Evolutionary conservation across 1,140 invertebrate genomes (phyloP).

Genomic region (Penaeus indicus): DNA sequence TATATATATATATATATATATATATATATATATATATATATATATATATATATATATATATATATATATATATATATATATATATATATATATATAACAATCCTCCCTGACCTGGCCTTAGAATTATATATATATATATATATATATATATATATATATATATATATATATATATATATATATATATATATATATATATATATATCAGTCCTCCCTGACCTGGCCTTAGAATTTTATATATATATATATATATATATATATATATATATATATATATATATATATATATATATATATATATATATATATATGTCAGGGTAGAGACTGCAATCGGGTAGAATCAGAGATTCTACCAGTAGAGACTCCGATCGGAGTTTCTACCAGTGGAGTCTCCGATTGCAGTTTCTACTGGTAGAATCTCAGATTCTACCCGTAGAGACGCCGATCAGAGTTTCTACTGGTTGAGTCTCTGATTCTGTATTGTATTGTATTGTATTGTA

Average conservation of each 20-base stretch:
- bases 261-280: background rate
- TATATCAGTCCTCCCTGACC: no score
- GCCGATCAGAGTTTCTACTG: no score
- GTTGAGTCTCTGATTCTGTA: no score
- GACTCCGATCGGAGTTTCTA: no score
- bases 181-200: background rate
- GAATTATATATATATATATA: constrained; percentile 35
- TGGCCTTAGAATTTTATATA: no score
- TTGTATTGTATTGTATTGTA: no score
- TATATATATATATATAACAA: constrained; percentile 20
- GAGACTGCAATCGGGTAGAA: no score
- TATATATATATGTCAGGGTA: constrained; percentile 6
- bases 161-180: constrained; percentile 36
- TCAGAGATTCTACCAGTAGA: no score
- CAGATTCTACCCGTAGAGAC: no score
- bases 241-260: background rate
- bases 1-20: background rate
- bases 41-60: background rate
- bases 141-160: constrained; percentile 38
- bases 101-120: no score
- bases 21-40: background rate
- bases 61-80: background rate
- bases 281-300: constrained; percentile 5
- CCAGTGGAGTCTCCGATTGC: no score
- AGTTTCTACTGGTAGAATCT: no score